These are phyloP conservation scores for Drosophila tani DNA, from an alignment of 1,140 invertebrate genomes.

Conservation along the genomic window DNA sequence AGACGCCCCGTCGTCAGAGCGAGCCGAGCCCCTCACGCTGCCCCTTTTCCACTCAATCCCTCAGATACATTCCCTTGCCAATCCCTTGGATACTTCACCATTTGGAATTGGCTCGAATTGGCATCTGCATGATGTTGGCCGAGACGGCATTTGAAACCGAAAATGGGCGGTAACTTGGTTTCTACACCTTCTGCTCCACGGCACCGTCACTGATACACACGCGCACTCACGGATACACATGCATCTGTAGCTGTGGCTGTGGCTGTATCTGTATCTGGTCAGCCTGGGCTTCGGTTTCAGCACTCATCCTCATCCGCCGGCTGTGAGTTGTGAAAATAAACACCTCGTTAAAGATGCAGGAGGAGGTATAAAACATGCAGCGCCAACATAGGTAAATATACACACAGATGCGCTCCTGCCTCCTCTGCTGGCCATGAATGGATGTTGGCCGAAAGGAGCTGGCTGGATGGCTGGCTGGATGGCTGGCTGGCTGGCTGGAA, in stretches of 20 bases:
- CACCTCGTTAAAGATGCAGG: slow-evolving; percentile 83
- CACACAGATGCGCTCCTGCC: slow-evolving; percentile 22
- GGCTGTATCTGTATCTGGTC: slow-evolving; percentile 25
- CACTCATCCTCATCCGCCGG: slow-evolving; percentile 45
- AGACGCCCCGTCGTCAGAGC: slow-evolving; percentile 74
- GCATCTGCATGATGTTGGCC: slow-evolving; percentile 78
- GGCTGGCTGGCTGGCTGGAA: slow-evolving; percentile 42
- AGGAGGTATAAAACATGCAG: slow-evolving; percentile 82
- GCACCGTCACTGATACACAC: slow-evolving; percentile 6
- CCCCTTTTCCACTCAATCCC: slow-evolving; percentile 9
- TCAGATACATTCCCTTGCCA: not conserved
- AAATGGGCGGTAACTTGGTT: slow-evolving; percentile 80
- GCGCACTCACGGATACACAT: slow-evolving; percentile 30
- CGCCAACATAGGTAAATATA: slow-evolving; percentile 78
- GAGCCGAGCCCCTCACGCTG: slow-evolving; percentile 10
- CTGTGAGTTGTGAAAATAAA: slow-evolving; percentile 84
- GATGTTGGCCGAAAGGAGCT: slow-evolving; percentile 29
- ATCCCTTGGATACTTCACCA: slow-evolving; percentile 12
- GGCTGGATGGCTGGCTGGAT: slow-evolving; percentile 55
- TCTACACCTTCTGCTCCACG: slow-evolving; percentile 68
- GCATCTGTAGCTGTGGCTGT: slow-evolving; percentile 1
- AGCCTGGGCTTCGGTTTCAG: slow-evolving; percentile 3
- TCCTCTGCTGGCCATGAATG: slow-evolving; percentile 37
- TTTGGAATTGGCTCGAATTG: slow-evolving; percentile 65
- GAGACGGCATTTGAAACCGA: slow-evolving; percentile 60